Base-by-base conservation (phyloP, 1,140 invertebrate genomes). In the Apis mellifera region DNA sequence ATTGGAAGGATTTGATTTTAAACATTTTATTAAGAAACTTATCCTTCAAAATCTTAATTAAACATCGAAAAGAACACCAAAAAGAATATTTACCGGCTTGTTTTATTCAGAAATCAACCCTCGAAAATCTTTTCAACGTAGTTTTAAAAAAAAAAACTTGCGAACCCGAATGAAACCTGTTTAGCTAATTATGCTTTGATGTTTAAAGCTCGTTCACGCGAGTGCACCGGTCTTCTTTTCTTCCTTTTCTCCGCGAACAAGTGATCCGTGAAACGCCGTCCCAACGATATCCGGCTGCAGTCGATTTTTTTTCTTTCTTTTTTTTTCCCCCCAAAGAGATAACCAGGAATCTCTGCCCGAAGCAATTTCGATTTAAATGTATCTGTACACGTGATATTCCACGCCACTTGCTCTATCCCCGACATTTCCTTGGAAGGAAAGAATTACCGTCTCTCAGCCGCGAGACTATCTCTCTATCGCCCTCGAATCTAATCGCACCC, bases 241-340 rank as follows among this genome's bases (percentile, higher is more conserved):
- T n/a, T 59, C 72, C 32, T 55, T 72, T 21, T 55, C 70, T 17
- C 54, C 4, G 70, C 0, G 57, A 62, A 7, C 15, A 32, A 17
- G n/a, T 50, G 59, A 75, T 75, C 73, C 21, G 73, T 64, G 59
- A 75, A 75, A 52, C 59, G 59, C 50, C n/a, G 62, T 64, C 17
- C 15, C 23, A 17, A 26, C 15, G 9, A 15, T 19, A 50, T 21
- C 9, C 11, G 52, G 5, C 26, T 19, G 70, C 57, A 26, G 70
- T 57, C n/a, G 59, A 75, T 60, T 60, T 75, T 50, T 50, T 42
- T 42, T 42, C 32, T 42, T 42, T 42, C 7, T 7, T 42, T 42
- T 42, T 42, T 42, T 42, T 32, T 32, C 3, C 7, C 2, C 32
- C 3, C 21, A 62, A 64, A 50, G 9, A 52, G 59, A 50, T 50